Evolutionary conservation across 1,140 invertebrate genomes (phyloP).

Genomic region (Drosophila fuyamai): DNA sequence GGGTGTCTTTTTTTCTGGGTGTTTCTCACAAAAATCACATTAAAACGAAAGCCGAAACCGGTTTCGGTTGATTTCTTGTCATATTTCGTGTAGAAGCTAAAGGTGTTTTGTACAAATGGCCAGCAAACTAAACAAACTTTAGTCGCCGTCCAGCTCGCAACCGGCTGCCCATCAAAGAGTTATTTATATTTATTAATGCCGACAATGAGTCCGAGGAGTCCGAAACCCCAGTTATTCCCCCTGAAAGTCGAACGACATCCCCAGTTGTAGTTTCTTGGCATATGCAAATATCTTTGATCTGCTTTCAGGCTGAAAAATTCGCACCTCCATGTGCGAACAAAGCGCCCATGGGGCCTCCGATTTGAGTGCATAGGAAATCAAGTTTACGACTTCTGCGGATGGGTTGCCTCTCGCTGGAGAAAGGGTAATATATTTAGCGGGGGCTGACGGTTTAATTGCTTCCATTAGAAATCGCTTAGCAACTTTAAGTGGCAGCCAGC

Average conservation of each 20-base stretch:
- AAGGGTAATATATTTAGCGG: conserved; percentile 12
- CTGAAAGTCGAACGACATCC: conserved; percentile 1
- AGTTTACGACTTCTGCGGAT: conserved; percentile 51
- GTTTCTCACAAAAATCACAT: conserved; percentile 50
- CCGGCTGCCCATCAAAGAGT: conserved; percentile 61
- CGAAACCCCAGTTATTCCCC: neutral
- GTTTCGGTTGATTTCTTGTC: conserved; percentile 68
- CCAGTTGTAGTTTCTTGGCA: conserved; percentile 15
- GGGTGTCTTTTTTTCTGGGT: conserved; percentile 27
- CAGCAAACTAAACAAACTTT: conserved; percentile 69
- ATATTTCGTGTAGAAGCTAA: conserved; percentile 63
- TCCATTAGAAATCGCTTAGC: conserved; percentile 76
- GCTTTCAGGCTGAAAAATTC: conserved; percentile 67
- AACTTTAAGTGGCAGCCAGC: conserved; percentile 34
- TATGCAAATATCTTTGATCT: conserved; percentile 80
- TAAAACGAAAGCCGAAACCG: conserved; percentile 50
- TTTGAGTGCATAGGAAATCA: conserved; percentile 47
- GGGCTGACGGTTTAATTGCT: conserved; percentile 61
- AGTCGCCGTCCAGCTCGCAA: conserved; percentile 56
- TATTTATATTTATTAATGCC: conserved; percentile 57
- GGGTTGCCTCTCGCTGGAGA: neutral
- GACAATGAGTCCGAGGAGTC: conserved; percentile 28
- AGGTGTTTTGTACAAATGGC: conserved; percentile 76
- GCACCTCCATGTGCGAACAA: conserved; percentile 69
- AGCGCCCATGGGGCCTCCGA: conserved; percentile 32